phyloP scores from a whole-genome alignment of 2,113 vertebrate species.

The Sceloporus undulatus region DNA sequence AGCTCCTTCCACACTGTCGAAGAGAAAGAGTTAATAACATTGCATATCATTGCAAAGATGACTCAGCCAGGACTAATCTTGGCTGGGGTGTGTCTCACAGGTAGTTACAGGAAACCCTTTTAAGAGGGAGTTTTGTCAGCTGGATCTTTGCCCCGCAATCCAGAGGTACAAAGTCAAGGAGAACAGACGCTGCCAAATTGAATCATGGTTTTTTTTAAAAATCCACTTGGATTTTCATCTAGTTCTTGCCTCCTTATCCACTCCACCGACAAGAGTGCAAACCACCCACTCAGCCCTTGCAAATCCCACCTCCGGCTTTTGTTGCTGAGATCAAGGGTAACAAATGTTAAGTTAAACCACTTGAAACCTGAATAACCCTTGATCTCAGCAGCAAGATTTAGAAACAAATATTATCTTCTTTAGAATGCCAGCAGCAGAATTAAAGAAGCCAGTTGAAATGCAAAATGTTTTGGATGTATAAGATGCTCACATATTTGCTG shows the following conservation, averaged over 20 bases:
- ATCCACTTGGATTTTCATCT: background rate
- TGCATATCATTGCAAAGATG: background rate
- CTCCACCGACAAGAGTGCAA: too few relatives aligned
- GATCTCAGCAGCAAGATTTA: background rate
- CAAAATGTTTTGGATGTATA: too few relatives aligned
- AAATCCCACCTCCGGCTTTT: background rate
- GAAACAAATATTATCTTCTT: background rate
- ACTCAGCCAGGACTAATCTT: background rate
- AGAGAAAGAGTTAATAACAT: background rate
- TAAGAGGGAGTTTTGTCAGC: background rate
- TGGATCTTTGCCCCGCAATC: background rate
- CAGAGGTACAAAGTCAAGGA: slow-evolving; percentile 18
- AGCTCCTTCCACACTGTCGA: background rate
- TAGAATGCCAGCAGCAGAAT: background rate
- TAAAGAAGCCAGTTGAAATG: background rate
- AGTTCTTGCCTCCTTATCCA: background rate
- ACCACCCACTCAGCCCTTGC: background rate
- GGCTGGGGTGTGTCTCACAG: background rate
- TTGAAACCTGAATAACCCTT: background rate
- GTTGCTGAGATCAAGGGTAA: background rate
- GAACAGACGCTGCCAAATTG: background rate
- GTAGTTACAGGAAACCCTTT: background rate
- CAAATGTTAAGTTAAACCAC: background rate
- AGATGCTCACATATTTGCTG: too few relatives aligned
- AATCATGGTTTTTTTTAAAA: background rate